A percentile compares a stretch with the other conserved stretches of the same genome.
phyloP scores from a whole-genome alignment of 2,888 invertebrate genomes.

The Drosophila mayaguana region DNA sequence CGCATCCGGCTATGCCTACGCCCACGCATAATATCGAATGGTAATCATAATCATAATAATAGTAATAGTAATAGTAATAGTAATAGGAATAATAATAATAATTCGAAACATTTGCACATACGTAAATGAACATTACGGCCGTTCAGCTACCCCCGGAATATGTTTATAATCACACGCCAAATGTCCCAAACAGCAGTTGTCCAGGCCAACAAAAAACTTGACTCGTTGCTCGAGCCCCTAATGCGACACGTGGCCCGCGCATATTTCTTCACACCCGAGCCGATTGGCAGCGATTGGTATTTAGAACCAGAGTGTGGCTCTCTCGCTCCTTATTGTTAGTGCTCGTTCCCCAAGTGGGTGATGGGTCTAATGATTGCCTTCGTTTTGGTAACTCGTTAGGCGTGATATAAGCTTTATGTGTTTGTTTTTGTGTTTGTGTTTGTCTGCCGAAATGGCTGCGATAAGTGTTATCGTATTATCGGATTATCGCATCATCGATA shows the following conservation, averaged over 20 bases:
- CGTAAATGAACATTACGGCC: constrained; percentile 72
- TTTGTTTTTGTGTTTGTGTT: no score
- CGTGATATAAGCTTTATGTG: constrained; percentile 21
- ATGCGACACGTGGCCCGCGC: constrained; percentile 72
- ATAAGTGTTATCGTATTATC: constrained; percentile 25
- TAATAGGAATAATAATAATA: constrained; percentile 67
- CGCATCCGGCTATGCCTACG: constrained; percentile 5
- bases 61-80: constrained; percentile 59
- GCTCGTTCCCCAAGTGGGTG: constrained; percentile 38
- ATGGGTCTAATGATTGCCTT: constrained; percentile 67
- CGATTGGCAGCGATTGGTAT: constrained; percentile 36
- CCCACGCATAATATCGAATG: constrained; percentile 64
- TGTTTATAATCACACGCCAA: constrained; percentile 73
- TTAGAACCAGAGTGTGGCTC: constrained; percentile 13
- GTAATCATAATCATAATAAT: constrained; percentile 81
- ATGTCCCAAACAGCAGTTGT: constrained; percentile 57
- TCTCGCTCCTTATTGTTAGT: constrained; percentile 12
- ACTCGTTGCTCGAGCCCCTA: constrained; percentile 37
- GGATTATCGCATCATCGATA: constrained; percentile 33
- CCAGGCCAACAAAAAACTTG: constrained; percentile 45
- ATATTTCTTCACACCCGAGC: constrained; percentile 62
- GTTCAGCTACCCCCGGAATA: constrained; percentile 48
- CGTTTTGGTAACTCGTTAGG: constrained; percentile 46
- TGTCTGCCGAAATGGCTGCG: constrained; percentile 3
- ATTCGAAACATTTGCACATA: constrained; percentile 72